A percentile compares a stretch with the other conserved stretches of the same genome.
These are phyloP conservation scores for Pachyramphus minor DNA, from an alignment of 2,113 vertebrate genomes.

Conservation along the genomic window DNA sequence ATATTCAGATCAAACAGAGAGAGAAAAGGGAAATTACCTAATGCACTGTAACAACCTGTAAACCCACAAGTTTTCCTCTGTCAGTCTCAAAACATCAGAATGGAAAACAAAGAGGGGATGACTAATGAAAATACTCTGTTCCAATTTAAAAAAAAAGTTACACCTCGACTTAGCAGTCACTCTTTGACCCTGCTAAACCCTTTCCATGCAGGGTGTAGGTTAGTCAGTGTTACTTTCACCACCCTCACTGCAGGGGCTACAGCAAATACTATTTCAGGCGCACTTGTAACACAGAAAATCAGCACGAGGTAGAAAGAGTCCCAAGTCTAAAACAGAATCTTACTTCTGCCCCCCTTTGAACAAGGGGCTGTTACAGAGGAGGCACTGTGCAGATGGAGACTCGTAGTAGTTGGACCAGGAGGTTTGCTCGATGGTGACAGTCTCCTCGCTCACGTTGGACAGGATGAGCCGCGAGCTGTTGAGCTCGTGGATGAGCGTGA, in stretches of 20 bases:
- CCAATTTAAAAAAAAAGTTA: background rate
- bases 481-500: slow-evolving; percentile 89
- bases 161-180: background rate
- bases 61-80: background rate
- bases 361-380: slow-evolving; percentile 86
- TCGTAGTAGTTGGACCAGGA: slow-evolving; percentile 95
- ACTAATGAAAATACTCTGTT: background rate
- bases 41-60: background rate
- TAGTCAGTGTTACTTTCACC: background rate
- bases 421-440: slow-evolving; percentile 81
- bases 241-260: background rate
- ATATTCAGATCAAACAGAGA: background rate
- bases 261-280: background rate
- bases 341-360: slow-evolving; percentile 92
- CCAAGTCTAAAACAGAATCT: slow-evolving; percentile 60
- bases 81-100: background rate
- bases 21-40: background rate
- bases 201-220: background rate
- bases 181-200: background rate
- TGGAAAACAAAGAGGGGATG: background rate
- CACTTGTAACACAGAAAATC: background rate
- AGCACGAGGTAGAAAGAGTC: background rate
- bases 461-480: slow-evolving; percentile 87
- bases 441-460: slow-evolving; percentile 80
- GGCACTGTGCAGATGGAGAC: slow-evolving; percentile 86